Evolutionary conservation across 1,140 invertebrate species (phyloP).

Genomic region (Harpegnathos saltator): DNA sequence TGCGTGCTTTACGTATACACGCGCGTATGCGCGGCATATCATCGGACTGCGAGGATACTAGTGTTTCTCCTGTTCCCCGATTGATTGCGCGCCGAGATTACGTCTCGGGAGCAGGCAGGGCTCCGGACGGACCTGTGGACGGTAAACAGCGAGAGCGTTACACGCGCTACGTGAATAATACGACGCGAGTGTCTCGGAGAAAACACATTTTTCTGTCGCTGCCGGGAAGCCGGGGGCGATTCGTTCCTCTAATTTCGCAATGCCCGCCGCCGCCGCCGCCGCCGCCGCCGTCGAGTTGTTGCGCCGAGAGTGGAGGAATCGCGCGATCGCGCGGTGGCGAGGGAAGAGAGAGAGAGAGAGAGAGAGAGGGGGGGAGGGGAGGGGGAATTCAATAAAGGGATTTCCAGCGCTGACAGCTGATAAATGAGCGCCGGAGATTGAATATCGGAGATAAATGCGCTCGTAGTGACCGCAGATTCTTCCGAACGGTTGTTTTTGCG

Average conservation of each 20-base stretch:
- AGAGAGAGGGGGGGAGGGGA: background rate
- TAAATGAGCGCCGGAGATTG: constrained; percentile 55
- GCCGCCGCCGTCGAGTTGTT: too few relatives aligned
- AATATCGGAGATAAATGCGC: constrained; percentile 56
- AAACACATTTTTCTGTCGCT: too few relatives aligned
- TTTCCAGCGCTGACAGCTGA: constrained; percentile 54
- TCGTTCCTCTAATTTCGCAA: constrained; percentile 6
- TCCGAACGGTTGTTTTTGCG: constrained; percentile 22
- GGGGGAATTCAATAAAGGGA: constrained; percentile 57
- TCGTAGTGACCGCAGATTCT: constrained; percentile 30
- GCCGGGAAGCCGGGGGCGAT: background rate
- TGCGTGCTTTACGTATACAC: too few relatives aligned
- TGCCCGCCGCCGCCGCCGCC: background rate
- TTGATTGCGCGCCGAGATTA: too few relatives aligned
- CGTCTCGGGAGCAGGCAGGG: too few relatives aligned
- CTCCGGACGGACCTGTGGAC: too few relatives aligned
- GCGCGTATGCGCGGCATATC: too few relatives aligned
- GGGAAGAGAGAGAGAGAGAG: background rate
- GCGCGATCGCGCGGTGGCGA: constrained; percentile 9
- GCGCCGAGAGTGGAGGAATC: constrained; percentile 20
- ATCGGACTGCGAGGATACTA: too few relatives aligned
- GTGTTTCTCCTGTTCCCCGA: too few relatives aligned
- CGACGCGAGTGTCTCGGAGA: too few relatives aligned
- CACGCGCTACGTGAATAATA: too few relatives aligned
- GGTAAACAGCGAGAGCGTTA: too few relatives aligned